Conservation (phyloP, 2,113 vertebrate genomes). For the Harpagus bidentatus region DNA sequence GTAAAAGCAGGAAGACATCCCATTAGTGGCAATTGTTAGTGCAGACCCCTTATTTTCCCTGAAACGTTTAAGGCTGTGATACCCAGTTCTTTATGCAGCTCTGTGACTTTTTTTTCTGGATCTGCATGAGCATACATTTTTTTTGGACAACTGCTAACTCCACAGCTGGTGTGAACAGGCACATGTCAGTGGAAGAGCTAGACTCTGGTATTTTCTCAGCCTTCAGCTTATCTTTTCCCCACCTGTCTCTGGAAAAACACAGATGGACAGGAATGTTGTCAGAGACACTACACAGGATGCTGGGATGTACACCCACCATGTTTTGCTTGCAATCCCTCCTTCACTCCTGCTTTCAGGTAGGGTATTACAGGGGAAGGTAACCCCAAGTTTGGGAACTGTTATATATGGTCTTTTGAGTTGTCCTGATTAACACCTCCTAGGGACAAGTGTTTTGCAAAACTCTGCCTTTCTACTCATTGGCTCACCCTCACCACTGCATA, state of each 20-base stretch:
- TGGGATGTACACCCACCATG: background rate
- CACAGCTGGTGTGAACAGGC: background rate
- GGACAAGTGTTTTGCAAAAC: background rate
- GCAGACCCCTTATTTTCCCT: background rate
- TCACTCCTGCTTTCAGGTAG: background rate
- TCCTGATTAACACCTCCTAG: background rate
- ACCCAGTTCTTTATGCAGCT: background rate
- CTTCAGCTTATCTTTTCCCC: background rate
- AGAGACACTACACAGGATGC: background rate
- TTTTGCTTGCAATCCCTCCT: background rate
- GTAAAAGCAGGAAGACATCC: background rate
- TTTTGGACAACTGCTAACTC: background rate
- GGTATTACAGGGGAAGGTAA: background rate
- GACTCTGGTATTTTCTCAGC: background rate
- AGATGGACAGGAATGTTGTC: background rate
- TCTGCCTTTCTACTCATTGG: background rate
- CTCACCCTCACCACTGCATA: background rate
- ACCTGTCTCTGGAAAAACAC: background rate
- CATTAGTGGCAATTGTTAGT: background rate
- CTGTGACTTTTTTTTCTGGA: background rate
- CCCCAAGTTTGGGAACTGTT: background rate
- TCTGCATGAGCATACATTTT: background rate
- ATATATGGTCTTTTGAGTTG: background rate
- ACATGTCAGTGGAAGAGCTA: background rate
- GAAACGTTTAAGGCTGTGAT: background rate